Percentiles rank a stretch among this genome's conserved stretches.
Evolutionary conservation across 37 sponge, comb jelly and placozoan genomes (phyloP).

Genomic region (Chondrilla cf. caribensis): DNA sequence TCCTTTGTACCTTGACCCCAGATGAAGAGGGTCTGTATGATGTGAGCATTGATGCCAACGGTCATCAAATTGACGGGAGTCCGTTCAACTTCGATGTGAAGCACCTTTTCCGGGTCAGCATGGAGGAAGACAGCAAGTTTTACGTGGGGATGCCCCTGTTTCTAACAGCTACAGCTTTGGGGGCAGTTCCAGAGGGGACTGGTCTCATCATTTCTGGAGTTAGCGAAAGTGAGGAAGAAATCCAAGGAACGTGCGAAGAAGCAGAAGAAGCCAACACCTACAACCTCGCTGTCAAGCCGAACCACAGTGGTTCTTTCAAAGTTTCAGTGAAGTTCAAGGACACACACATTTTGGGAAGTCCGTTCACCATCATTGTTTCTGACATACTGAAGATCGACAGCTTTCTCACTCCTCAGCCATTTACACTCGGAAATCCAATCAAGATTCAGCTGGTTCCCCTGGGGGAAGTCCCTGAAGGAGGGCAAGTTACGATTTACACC

Average conservation of each 20-base stretch:
- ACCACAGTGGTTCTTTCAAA: not conserved
- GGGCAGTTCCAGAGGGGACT: not conserved
- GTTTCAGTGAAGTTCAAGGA: slow-evolving; percentile 10
- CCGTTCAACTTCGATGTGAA: not conserved
- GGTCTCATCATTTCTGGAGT: not conserved
- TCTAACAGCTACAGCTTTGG: not conserved
- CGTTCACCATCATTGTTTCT: not conserved
- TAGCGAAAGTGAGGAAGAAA: not conserved
- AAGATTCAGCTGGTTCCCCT: not conserved
- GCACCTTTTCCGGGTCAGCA: not conserved
- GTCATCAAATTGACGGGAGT: not conserved
- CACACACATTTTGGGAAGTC: slow-evolving; percentile 7
- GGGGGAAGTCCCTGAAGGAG: not conserved
- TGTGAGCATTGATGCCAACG: not conserved
- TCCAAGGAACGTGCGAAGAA: not conserved
- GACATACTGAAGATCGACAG: not conserved
- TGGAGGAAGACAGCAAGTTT: not conserved
- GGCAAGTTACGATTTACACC: not conserved
- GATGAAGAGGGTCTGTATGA: slow-evolving; percentile 22
- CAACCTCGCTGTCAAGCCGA: not conserved
- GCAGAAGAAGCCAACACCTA: not conserved
- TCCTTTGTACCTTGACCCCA: slow-evolving; percentile 20
- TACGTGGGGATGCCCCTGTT: slow-evolving; percentile 9
- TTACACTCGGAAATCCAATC: slow-evolving; percentile 8
- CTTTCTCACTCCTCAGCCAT: not conserved